phyloP scores from a whole-genome alignment of 2,888 invertebrate species.

The Oegoconia quadripuncta region DNA sequence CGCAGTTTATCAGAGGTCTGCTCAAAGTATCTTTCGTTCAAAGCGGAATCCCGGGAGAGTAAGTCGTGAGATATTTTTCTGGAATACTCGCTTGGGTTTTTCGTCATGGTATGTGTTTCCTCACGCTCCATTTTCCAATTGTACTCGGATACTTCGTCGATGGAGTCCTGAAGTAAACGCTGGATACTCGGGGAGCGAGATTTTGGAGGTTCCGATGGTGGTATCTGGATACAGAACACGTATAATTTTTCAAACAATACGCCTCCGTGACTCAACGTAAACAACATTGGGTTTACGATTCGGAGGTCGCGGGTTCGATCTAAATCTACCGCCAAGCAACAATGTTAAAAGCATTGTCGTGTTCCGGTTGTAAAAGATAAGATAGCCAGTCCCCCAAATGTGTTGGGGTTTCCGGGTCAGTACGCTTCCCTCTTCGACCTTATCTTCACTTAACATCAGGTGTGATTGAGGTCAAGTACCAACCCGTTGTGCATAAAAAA shows the following conservation, averaged over 20 bases:
- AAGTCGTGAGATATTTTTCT: slow-evolving; percentile 88
- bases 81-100: slow-evolving; percentile 35
- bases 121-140: slow-evolving; percentile 68
- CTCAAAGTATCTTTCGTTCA: slow-evolving; percentile 94
- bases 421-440: too few relatives aligned
- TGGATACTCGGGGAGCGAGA: slow-evolving; percentile 71
- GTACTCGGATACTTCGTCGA: slow-evolving; percentile 66
- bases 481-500: too few relatives aligned
- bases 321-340: too few relatives aligned
- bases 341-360: too few relatives aligned
- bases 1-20: slow-evolving; percentile 85
- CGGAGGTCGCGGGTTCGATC: too few relatives aligned
- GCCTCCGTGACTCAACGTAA: too few relatives aligned
- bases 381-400: too few relatives aligned
- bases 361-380: too few relatives aligned
- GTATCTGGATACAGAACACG: slow-evolving; percentile 57
- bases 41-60: slow-evolving; percentile 88
- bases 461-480: too few relatives aligned
- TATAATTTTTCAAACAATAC: background rate
- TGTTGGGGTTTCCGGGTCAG: too few relatives aligned
- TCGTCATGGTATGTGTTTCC: slow-evolving; percentile 37
- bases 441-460: too few relatives aligned
- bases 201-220: slow-evolving; percentile 84
- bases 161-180: slow-evolving; percentile 65
- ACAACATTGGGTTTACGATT: too few relatives aligned